These are phyloP conservation scores for Emydocephalus ijimae DNA, from an alignment of 2,113 vertebrate genomes.

Conservation along the genomic window DNA sequence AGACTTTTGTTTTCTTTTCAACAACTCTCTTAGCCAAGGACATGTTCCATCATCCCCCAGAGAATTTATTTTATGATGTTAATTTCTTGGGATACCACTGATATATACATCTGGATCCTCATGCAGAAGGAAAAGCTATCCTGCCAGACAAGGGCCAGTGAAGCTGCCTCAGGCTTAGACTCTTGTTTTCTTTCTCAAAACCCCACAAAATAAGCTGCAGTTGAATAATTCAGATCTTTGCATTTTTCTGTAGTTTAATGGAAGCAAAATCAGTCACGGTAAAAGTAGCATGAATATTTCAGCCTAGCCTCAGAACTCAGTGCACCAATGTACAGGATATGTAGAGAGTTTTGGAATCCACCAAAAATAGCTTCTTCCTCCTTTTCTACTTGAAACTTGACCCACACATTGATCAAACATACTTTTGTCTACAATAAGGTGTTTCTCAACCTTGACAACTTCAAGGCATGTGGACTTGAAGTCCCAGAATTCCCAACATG, in stretches of 20 bases:
- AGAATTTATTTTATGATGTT: background rate
- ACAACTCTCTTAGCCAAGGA: background rate
- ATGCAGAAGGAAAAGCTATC: background rate
- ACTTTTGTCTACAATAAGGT: background rate
- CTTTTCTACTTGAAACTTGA: background rate
- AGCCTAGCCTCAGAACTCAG: conserved; percentile 12
- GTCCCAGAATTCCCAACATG: background rate
- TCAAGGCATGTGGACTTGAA: background rate
- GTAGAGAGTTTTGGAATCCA: conserved; percentile 18
- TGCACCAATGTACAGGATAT: background rate
- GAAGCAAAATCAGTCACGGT: conserved; percentile 18
- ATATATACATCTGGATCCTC: background rate
- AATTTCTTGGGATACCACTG: background rate
- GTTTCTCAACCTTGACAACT: background rate
- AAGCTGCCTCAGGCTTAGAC: conserved; percentile 30
- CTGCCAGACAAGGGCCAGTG: conserved; percentile 18
- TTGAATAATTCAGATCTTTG: conserved; percentile 51
- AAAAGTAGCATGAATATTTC: conserved; percentile 55
- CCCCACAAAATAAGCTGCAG: conserved; percentile 46
- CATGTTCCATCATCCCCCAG: background rate
- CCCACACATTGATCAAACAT: background rate
- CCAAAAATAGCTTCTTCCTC: background rate
- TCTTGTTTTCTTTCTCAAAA: conserved; percentile 26
- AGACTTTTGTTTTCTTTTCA: background rate
- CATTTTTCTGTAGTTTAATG: conserved; percentile 55